phyloP scores from a whole-genome alignment of 2,888 invertebrate species.

The Tetheella fluctuosa region DNA sequence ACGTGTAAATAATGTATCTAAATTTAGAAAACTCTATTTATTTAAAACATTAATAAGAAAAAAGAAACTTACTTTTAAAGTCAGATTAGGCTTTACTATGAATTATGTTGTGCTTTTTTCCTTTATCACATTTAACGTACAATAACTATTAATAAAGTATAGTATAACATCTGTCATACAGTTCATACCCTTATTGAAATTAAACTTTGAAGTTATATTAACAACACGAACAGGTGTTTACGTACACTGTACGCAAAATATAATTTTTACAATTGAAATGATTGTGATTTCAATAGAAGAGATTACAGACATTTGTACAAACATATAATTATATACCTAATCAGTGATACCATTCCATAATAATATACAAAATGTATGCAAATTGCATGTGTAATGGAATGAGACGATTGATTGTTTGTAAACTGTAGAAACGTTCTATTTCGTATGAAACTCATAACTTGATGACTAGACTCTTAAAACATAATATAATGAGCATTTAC shows the following conservation, averaged over 20 bases:
- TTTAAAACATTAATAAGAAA: constrained; percentile 59
- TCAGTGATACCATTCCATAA: constrained; percentile 15
- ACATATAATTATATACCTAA: constrained; percentile 13
- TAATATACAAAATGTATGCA: constrained; percentile 20
- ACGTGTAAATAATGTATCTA: constrained; percentile 63
- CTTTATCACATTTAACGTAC: constrained; percentile 79
- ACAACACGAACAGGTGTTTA: constrained; percentile 47
- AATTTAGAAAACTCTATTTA: constrained; percentile 68
- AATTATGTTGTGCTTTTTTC: constrained; percentile 80
- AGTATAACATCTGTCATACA: constrained; percentile 71
- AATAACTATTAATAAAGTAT: constrained; percentile 68
- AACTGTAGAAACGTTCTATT: constrained; percentile 51
- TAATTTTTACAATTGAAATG: constrained; percentile 9
- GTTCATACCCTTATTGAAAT: constrained; percentile 61
- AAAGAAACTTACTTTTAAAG: constrained; percentile 69
- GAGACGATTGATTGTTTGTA: constrained; percentile 41
- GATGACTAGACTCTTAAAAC: constrained; percentile 83
- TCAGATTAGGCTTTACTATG: constrained; percentile 79
- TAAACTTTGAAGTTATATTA: constrained; percentile 56
- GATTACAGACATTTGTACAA: constrained; percentile 14
- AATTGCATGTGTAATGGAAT: constrained; percentile 45
- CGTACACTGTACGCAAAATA: constrained; percentile 27
- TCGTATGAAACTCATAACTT: constrained; percentile 73
- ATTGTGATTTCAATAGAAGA: constrained; percentile 12
- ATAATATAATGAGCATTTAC: constrained; percentile 82